Conservation (phyloP, 2,797 vertebrate genomes). For the Hephaestus fuliginosus region DNA sequence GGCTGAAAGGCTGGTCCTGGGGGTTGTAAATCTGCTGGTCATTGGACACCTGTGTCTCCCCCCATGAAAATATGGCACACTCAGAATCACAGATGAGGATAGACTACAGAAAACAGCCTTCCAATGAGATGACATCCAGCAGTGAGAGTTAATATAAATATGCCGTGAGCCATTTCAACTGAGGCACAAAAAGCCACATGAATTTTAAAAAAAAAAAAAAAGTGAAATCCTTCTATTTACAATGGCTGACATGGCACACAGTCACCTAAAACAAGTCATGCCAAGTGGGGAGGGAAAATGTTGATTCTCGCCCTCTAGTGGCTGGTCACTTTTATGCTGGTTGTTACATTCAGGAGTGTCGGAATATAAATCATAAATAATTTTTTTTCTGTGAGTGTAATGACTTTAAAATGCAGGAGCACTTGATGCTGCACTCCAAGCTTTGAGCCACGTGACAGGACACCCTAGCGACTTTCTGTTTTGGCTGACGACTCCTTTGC, state of each 20-base stretch:
- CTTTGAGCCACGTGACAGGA: background rate
- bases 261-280: background rate
- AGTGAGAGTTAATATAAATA: background rate
- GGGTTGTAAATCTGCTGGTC: constrained; percentile 43
- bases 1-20: constrained; percentile 12
- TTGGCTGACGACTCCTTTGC: background rate
- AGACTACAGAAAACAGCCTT: constrained; percentile 3
- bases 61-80: constrained; percentile 42
- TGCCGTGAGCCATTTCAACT: background rate
- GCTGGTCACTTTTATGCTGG: background rate
- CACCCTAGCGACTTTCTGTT: constrained; percentile 1
- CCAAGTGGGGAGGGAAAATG: background rate
- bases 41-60: constrained; percentile 23
- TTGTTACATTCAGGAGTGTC: background rate
- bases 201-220: background rate
- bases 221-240: background rate
- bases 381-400: background rate
- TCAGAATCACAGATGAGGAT: background rate
- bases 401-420: background rate
- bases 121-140: background rate
- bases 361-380: background rate
- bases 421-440: background rate
- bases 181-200: background rate
- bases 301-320: constrained; percentile 20
- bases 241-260: background rate